Evolutionary conservation across 2,113 vertebrate species (phyloP).

Genomic region (Chamaea fasciata): DNA sequence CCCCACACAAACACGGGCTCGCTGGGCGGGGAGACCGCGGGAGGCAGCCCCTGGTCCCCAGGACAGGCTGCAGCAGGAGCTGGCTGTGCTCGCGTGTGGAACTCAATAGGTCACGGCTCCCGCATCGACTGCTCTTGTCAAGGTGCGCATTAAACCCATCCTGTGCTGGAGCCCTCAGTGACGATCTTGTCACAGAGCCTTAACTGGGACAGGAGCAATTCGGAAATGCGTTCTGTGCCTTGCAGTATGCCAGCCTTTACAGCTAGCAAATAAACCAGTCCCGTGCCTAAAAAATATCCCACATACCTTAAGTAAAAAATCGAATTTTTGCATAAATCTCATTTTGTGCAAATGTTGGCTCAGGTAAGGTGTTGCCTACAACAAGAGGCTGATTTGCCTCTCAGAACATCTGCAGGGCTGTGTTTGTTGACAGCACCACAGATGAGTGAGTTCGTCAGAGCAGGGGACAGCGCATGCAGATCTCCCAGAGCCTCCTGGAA

Average conservation of each 20-base stretch:
- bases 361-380: neutral
- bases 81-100: accelerated
- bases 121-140: neutral
- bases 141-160: neutral
- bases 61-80: neutral
- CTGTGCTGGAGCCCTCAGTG: neutral
- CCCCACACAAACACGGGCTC: accelerated
- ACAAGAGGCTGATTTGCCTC: neutral
- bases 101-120: neutral
- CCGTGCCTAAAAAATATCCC: neutral
- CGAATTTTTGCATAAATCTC: neutral
- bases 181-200: neutral
- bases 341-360: neutral
- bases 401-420: neutral
- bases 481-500: neutral
- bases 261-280: neutral
- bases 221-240: neutral
- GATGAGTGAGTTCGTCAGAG: neutral
- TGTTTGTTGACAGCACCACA: neutral
- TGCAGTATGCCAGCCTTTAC: neutral
- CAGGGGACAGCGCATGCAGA: neutral
- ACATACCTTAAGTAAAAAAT: neutral
- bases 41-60: neutral
- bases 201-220: neutral
- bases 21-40: neutral